Percentiles rank a stretch among this genome's conserved stretches.
These are phyloP conservation scores for Dilophus febrilis DNA, from an alignment of 2,888 invertebrate genomes.

Conservation along the genomic window DNA sequence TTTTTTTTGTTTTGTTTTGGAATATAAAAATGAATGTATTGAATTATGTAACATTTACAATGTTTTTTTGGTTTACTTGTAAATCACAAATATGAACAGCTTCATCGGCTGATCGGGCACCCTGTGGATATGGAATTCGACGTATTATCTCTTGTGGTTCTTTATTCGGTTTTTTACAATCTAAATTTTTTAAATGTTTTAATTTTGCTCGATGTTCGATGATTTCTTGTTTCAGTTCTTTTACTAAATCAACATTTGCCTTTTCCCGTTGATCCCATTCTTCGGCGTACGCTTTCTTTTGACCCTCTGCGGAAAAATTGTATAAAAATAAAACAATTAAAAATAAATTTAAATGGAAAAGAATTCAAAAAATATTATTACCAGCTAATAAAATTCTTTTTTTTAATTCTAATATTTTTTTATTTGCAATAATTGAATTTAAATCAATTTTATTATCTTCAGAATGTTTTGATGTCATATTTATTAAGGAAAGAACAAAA, in stretches of 20 bases:
- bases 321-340: background rate
- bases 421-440: conserved; percentile 44
- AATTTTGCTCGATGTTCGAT: conserved; percentile 43
- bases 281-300: conserved; percentile 66
- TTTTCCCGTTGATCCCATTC: conserved; percentile 61
- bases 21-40: too few relatives aligned
- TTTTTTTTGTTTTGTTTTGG: too few relatives aligned
- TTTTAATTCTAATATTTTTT: conserved; percentile 67
- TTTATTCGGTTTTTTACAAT: conserved; percentile 22
- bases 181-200: conserved; percentile 23
- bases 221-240: conserved; percentile 55
- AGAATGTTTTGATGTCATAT: too few relatives aligned
- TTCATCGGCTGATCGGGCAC: conserved; percentile 33
- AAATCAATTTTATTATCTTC: too few relatives aligned
- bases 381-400: conserved; percentile 74
- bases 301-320: conserved; percentile 44
- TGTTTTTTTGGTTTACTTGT: too few relatives aligned
- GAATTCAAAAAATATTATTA: conserved; percentile 21
- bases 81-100: conserved; percentile 42
- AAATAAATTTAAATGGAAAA: background rate
- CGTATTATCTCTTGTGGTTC: conserved; percentile 18
- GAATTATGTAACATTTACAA: background rate
- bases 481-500: too few relatives aligned
- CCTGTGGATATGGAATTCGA: conserved; percentile 28
- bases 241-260: conserved; percentile 51